Percentiles rank a stretch among this genome's conserved stretches.
These are phyloP conservation scores for Melanerpes formicivorus DNA, from an alignment of 2,113 vertebrate species.

Conservation along the genomic window DNA sequence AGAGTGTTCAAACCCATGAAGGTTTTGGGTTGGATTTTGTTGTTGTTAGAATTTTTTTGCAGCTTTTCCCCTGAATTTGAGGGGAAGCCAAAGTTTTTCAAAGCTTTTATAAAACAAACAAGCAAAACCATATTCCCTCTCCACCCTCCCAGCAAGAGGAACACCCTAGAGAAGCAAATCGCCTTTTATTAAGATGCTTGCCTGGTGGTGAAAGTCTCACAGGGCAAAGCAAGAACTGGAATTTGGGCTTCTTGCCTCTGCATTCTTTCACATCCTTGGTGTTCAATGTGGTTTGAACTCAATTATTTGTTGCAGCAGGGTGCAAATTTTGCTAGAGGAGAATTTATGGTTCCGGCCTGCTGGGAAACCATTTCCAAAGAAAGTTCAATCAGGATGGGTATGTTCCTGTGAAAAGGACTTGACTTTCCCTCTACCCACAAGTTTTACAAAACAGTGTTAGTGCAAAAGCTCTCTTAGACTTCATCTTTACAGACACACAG, in stretches of 20 bases:
- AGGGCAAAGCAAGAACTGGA: background rate
- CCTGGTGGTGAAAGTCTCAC: background rate
- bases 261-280: background rate
- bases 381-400: background rate
- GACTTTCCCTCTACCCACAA: background rate
- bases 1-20: slow-evolving; percentile 7
- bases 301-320: background rate
- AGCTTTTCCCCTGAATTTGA: background rate
- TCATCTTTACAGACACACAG: background rate
- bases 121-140: slow-evolving; percentile 3
- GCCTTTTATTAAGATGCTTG: background rate
- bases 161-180: background rate
- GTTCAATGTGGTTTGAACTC: background rate
- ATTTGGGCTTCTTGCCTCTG: background rate
- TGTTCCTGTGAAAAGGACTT: background rate
- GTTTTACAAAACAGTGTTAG: background rate
- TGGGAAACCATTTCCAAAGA: background rate
- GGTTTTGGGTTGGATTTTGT: background rate
- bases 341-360: background rate
- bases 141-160: background rate
- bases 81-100: slow-evolving; percentile 32
- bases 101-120: slow-evolving; percentile 19
- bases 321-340: background rate
- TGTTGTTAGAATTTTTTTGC: background rate
- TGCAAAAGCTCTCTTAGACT: background rate